phyloP scores from a whole-genome alignment of 2,113 vertebrate genomes.

The Seriola dumerili region DNA sequence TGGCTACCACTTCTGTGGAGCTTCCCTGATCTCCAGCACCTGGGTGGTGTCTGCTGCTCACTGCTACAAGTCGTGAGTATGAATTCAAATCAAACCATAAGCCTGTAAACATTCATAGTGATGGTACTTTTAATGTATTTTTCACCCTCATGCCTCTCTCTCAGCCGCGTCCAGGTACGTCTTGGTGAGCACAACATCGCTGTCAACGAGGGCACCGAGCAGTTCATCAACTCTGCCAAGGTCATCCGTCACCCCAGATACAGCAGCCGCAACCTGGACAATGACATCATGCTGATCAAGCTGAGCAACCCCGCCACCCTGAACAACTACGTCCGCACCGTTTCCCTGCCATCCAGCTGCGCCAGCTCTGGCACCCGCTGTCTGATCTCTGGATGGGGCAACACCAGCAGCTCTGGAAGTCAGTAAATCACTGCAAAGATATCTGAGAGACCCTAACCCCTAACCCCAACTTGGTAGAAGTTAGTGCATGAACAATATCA shows the following conservation, averaged over 20 bases:
- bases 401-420: constrained; percentile 84
- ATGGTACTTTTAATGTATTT: neutral
- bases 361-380: constrained; percentile 84
- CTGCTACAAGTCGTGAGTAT: constrained; percentile 87
- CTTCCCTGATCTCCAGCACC: constrained; percentile 83
- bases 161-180: constrained; percentile 79
- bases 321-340: constrained; percentile 80
- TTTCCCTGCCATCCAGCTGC: constrained; percentile 84
- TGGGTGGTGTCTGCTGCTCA: constrained; percentile 91
- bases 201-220: constrained; percentile 81
- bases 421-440: constrained; percentile 48
- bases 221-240: constrained; percentile 76
- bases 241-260: constrained; percentile 84
- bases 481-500: neutral
- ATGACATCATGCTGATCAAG: constrained; percentile 93
- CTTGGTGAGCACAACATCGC: constrained; percentile 88
- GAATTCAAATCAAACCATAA: neutral
- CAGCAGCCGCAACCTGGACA: constrained; percentile 81
- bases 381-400: constrained; percentile 92
- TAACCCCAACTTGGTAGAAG: neutral
- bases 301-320: constrained; percentile 72
- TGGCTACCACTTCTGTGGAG: constrained; percentile 87
- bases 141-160: constrained; percentile 9
- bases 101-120: neutral
- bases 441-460: neutral